These are phyloP conservation scores for Chelon labrosus DNA, from an alignment of 2,797 vertebrate species.

Conservation along the genomic window DNA sequence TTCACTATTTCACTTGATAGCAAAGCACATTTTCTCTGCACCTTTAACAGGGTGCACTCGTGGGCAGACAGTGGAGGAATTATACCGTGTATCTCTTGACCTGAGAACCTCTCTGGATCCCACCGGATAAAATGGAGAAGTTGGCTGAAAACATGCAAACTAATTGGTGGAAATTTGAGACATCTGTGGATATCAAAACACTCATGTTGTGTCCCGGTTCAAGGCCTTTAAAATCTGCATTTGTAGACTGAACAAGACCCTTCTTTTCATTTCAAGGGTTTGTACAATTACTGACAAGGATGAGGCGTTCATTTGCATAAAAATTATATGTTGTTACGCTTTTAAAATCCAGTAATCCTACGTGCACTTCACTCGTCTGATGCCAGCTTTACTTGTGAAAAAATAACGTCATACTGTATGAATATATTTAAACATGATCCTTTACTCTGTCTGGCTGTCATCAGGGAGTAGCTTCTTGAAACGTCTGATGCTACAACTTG, in stretches of 20 bases:
- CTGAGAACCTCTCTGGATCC: slow-evolving; percentile 3
- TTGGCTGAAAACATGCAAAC: not conserved
- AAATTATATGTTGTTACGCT: not conserved
- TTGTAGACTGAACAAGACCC: not conserved
- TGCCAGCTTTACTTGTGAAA: too few species aligned
- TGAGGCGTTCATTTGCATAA: not conserved
- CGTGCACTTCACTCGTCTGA: too few species aligned
- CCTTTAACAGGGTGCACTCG: slow-evolving; percentile 13
- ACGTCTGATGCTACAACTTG: slow-evolving; percentile 3
- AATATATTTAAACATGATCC: too few species aligned
- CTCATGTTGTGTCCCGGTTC: not conserved
- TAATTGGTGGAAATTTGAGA: not conserved
- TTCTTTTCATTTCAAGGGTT: not conserved
- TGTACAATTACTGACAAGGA: not conserved
- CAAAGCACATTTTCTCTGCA: slow-evolving; percentile 3
- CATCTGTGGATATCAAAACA: slow-evolving; percentile 10
- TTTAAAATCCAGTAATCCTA: not conserved
- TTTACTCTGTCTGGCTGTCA: too few species aligned
- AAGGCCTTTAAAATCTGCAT: not conserved
- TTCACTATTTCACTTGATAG: slow-evolving; percentile 7
- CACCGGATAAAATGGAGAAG: slow-evolving; percentile 6
- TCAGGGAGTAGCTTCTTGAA: not conserved
- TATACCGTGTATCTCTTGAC: not conserved
- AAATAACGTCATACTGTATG: too few species aligned
- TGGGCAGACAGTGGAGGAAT: slow-evolving; percentile 1